Evolutionary conservation across 2,797 vertebrate species (phyloP), one percentile per base, ranked within the genome.

Genomic region (Lacerta bilineata): DNA sequence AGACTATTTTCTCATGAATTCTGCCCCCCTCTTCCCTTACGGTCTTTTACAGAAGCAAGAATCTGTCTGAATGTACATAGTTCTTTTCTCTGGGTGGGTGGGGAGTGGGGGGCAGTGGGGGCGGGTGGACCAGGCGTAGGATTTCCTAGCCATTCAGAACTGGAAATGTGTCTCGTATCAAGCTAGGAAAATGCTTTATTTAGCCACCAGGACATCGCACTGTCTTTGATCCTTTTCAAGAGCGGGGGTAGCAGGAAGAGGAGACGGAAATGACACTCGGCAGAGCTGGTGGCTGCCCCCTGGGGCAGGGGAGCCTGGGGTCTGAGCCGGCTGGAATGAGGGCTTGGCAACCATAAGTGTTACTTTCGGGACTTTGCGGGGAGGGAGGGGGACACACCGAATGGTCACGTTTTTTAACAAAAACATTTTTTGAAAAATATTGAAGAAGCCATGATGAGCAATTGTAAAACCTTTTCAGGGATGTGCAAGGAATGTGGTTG

Each of bases 401-500:
- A 11, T 29, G 11, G 69, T 33, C 20, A 1, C 33, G n/a, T 91
- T 91, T 85, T 55, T 55, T 55, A 55, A 15, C 68, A 43, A 36
- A 85, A 55, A 33, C 75, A 89, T 90, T 93, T 81, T 92, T 78
- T 80, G 87, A 64, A 88, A 55, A 91, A 88, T 90, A 78, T 64
- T 86, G 90, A 89, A 93, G 91, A 96, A 96, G 96, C 96, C 96
- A 96, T 96, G 96, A 94, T 92, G 93, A 93, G 90, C 87, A 92
- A 90, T 91, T 66, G 41, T 81, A 81, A 39, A 89, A 89, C 87
- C 87, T 91, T 74, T 96, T 95, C 94, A 96, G 95, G 96, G 96
- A 95, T 90, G 92, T 85, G 91, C 87, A 75, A 29, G 92, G 90
- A 93, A 90, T 80, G 90, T 89, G 88, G 90, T 83, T 83, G 89